phyloP scores from a whole-genome alignment of 1,140 invertebrate species.

The Tetraneura akinire region DNA sequence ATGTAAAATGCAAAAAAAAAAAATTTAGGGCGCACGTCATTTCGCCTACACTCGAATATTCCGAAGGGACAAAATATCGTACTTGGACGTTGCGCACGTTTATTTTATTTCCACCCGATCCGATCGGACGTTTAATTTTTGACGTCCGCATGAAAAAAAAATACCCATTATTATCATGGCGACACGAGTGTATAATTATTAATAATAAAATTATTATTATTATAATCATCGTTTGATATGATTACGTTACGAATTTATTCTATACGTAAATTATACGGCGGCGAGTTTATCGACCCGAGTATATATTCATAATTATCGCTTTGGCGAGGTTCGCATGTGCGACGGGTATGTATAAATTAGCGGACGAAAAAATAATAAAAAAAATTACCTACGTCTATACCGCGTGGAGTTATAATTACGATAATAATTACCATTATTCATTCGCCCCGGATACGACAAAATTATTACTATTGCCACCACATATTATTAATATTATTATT shows the following conservation, averaged over 20 bases:
- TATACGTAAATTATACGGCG: background rate
- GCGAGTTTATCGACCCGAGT: constrained; percentile 14
- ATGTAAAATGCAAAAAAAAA: no score
- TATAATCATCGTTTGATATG: background rate
- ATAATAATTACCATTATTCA: constrained; percentile 23
- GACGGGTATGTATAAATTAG: background rate
- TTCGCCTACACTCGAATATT: no score
- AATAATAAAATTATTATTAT: background rate
- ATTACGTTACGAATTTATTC: background rate
- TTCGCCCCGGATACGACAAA: background rate
- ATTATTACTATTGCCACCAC: background rate
- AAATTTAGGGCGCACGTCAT: no score
- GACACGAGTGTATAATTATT: no score
- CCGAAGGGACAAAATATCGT: no score
- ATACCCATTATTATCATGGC: no score
- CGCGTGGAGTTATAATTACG: background rate
- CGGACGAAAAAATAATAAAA: background rate
- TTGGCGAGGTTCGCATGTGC: constrained; percentile 5
- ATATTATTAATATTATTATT: background rate
- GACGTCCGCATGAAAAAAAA: no score
- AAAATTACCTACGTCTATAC: background rate
- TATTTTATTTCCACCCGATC: no score
- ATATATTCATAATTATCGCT: constrained; percentile 8
- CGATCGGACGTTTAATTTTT: background rate
- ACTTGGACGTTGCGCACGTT: no score